Conservation (phyloP, 2,113 vertebrate species). For the Erythrolamprus reginae region DNA sequence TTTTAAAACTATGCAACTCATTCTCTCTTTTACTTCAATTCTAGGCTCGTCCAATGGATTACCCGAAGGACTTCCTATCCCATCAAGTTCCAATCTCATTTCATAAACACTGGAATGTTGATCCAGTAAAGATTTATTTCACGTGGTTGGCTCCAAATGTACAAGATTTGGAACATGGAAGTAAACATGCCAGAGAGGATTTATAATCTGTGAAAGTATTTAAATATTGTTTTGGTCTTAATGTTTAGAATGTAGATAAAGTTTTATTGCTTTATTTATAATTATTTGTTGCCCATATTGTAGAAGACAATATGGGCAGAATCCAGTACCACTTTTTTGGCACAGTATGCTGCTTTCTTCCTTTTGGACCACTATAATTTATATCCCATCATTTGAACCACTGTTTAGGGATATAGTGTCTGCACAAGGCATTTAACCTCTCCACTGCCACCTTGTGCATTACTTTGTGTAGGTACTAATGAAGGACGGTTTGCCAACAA, state of each 20-base stretch:
- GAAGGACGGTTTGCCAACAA: constrained; percentile 2
- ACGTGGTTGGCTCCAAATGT: constrained; percentile 78
- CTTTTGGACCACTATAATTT: neutral
- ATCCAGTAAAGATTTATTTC: constrained; percentile 86
- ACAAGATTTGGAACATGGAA: constrained; percentile 51
- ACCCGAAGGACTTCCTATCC: constrained; percentile 83
- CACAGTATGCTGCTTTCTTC: neutral
- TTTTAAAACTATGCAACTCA: neutral
- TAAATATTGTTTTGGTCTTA: neutral
- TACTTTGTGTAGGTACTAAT: neutral
- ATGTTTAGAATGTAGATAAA: constrained; percentile 1
- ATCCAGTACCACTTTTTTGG: neutral
- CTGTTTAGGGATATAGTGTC: neutral
- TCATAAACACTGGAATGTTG: constrained; percentile 97
- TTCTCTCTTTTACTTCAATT: constrained; percentile 40
- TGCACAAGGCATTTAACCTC: neutral
- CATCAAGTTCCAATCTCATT: constrained; percentile 96
- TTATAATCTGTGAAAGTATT: constrained; percentile 65
- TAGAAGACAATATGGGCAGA: neutral
- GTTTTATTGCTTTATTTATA: neutral
- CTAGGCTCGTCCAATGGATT: constrained; percentile 92
- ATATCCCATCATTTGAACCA: neutral
- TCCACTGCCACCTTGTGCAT: neutral
- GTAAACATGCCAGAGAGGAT: constrained; percentile 71
- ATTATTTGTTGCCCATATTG: neutral